phyloP scores from a whole-genome alignment of 2,888 invertebrate genomes.

The Pandemis heparana region DNA sequence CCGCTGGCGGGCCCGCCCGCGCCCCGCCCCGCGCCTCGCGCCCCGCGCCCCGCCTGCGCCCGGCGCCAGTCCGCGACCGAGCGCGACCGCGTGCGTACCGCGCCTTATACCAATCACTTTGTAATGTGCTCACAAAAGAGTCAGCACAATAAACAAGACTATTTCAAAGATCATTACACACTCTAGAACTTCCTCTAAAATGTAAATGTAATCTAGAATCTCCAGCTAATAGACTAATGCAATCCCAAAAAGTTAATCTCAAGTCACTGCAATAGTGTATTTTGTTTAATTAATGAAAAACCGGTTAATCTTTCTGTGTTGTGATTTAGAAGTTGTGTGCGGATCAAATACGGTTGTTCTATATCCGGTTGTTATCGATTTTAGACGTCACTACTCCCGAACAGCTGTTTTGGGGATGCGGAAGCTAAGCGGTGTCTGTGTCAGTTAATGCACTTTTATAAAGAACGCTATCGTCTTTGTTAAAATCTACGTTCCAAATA shows the following conservation, averaged over 20 bases:
- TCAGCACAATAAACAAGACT: constrained; percentile 63
- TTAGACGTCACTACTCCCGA: constrained; percentile 66
- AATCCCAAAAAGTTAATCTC: constrained; percentile 44
- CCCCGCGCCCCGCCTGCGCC: constrained; percentile 58
- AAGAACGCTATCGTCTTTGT: neutral
- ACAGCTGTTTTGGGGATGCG: constrained; percentile 80
- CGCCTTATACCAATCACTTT: constrained; percentile 44
- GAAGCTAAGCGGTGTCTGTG: constrained; percentile 51
- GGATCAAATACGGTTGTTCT: constrained; percentile 63
- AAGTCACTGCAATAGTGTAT: constrained; percentile 50
- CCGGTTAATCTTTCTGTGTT: constrained; percentile 65
- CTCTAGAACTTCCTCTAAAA: constrained; percentile 46
- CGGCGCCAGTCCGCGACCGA: constrained; percentile 69
- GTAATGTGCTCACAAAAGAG: constrained; percentile 60
- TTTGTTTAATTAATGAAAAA: constrained; percentile 57
- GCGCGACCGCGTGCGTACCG: constrained; percentile 71
- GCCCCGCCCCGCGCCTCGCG: constrained; percentile 61
- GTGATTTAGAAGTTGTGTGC: constrained; percentile 64
- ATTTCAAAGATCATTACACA: constrained; percentile 52
- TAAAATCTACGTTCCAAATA: neutral
- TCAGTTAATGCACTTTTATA: constrained; percentile 23
- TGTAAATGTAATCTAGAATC: constrained; percentile 45
- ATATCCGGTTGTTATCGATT: constrained; percentile 75
- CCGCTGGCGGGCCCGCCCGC: constrained; percentile 72
- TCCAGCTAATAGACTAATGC: constrained; percentile 40